Percentiles rank a stretch among this genome's conserved stretches.
phyloP scores from a whole-genome alignment of 2,113 vertebrate species.

The Channa maculata region DNA sequence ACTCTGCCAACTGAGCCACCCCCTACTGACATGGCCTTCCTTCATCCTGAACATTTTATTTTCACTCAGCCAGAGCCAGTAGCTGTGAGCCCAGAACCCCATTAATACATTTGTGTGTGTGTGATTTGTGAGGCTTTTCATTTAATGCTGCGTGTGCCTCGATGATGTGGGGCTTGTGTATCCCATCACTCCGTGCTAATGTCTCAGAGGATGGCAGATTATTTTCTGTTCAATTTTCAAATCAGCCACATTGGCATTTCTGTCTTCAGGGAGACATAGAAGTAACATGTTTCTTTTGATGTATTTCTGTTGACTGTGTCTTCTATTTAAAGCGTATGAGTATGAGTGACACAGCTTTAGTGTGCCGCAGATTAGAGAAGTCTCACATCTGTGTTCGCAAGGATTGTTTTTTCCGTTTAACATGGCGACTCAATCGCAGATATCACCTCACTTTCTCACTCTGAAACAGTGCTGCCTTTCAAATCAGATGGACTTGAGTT shows the following conservation, averaged over 20 bases:
- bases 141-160: constrained; percentile 63
- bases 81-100: constrained; percentile 27
- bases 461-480: constrained; percentile 21
- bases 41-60: constrained; percentile 40
- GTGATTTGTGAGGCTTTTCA: constrained; percentile 52
- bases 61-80: constrained; percentile 32
- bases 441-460: constrained; percentile 21
- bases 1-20: too few species aligned
- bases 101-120: constrained; percentile 35
- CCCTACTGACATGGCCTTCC: constrained; percentile 37
- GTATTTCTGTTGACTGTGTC: constrained; percentile 53
- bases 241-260: constrained; percentile 74
- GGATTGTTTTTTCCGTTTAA: constrained; percentile 50
- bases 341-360: constrained; percentile 54
- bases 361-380: constrained; percentile 39
- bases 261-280: constrained; percentile 59
- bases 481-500: constrained; percentile 26
- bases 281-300: constrained; percentile 64
- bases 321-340: constrained; percentile 67
- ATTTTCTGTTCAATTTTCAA: constrained; percentile 76
- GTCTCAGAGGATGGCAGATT: constrained; percentile 72
- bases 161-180: constrained; percentile 38
- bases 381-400: constrained; percentile 50
- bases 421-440: constrained; percentile 45
- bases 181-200: constrained; percentile 55